Evolutionary conservation across 1,140 invertebrate genomes (phyloP), one percentile per base, ranked within the genome.

Genomic region (Telenomus remus): DNA sequence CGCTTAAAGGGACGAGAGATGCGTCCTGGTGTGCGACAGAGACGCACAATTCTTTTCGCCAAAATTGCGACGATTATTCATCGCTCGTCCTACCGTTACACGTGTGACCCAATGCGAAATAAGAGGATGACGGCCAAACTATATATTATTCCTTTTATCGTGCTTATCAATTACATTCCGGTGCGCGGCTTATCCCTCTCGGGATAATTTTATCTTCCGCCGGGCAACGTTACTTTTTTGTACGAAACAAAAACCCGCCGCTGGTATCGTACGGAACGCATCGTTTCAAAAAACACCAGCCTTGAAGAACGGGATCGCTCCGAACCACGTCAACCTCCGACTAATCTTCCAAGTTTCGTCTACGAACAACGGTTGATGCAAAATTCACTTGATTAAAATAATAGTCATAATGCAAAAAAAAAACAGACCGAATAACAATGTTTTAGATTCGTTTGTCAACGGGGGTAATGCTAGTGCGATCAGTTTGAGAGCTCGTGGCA

Each of bases 1-100:
- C 75, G 79, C 80, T 81, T 81, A 85, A 86, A 68, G 76, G 76
- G 76, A 65, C 73, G 70, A 68, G 64, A 63, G 68, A 68, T 68
- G 69, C 72, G 56, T 51, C 48, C 19, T 1, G 6, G 19, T 3
- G 19, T 6, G 19, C 19, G 19, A 27, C 19, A 27, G 19, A 27
- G 19, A 57, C 19, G 10, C 49, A 65, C 69, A 64, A 77, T 72
- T 77, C 68, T 68, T 69, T 46, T 55, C 53, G 57, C 75, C 75
- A 69, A 73, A n/a, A 78, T 78, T 78, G 69, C 75, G 10, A 65
- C 75, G 64, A 78, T 78, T 78, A 78, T 78, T 78, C 75, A 78
- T 78, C 19, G n/a, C 55, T 57, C 59, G 37, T 72, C 64, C 75
- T 69, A 77, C 75, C 75, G 75, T 77, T 77, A 77, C 66, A 76